phyloP scores from a whole-genome alignment of 2,797 vertebrate genomes.

The Oophaga sylvatica region DNA sequence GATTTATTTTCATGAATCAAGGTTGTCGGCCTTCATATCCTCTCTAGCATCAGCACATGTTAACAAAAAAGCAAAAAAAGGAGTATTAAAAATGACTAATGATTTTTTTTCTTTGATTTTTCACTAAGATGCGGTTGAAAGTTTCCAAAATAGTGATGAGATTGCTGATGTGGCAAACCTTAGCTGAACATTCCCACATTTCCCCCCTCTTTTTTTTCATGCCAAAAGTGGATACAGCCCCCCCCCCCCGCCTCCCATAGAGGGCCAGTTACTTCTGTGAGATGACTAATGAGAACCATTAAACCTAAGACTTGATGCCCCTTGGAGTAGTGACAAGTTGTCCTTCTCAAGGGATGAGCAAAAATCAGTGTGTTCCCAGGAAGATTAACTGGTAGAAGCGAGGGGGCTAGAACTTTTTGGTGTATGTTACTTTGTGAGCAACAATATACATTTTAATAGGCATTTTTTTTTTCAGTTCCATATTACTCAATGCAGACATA shows the following conservation, averaged over 20 bases:
- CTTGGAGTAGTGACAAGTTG: slow-evolving; percentile 72
- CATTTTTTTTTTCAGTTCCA: background rate
- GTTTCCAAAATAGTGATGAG: slow-evolving; percentile 20
- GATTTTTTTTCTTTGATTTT: background rate
- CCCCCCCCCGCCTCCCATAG: slow-evolving; percentile 22
- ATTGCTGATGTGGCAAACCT: slow-evolving; percentile 48
- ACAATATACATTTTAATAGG: background rate
- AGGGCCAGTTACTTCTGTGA: slow-evolving; percentile 63
- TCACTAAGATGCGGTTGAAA: slow-evolving; percentile 35
- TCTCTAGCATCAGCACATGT: slow-evolving; percentile 38
- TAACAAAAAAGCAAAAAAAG: background rate
- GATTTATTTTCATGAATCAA: slow-evolving; percentile 49
- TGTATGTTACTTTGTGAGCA: background rate
- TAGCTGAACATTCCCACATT: slow-evolving; percentile 49
- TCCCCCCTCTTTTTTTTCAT: background rate
- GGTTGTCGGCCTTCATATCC: slow-evolving; percentile 5
- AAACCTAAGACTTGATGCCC: slow-evolving; percentile 68
- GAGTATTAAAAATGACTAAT: slow-evolving; percentile 13
- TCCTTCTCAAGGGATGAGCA: slow-evolving; percentile 71
- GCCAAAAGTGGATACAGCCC: slow-evolving; percentile 11
- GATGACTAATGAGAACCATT: slow-evolving; percentile 66
- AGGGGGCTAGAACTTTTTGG: background rate
- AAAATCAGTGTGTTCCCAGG: slow-evolving; percentile 75
- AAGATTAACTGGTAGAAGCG: slow-evolving; percentile 69
- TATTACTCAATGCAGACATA: background rate